Base-by-base conservation (phyloP, 2,113 vertebrate genomes). In the Grantiella picta region DNA sequence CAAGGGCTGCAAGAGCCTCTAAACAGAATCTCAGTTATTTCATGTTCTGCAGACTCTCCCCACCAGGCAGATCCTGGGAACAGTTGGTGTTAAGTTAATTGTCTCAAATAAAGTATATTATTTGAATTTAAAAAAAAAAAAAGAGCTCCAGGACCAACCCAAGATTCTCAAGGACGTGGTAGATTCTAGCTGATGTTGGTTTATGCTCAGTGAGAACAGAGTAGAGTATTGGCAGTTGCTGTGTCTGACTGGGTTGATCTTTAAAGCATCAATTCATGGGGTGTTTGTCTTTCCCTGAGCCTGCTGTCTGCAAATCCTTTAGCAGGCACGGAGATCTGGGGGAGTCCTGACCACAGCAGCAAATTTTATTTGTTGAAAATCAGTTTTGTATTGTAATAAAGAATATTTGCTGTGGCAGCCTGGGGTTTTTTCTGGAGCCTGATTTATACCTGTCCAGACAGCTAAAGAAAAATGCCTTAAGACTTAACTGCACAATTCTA, bases 351-450 rank as follows among this genome's bases (percentile, higher is more conserved):
- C 95, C 91, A 94, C 92, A 94, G 86, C 86, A 94, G 83, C 95
- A 21, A 80, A 52, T 95, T 94, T 91, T 93, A 94, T 92, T 95
- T 89, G 91, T 73, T 78, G 83, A 84, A 94, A 94, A 94, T 92
- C 91, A 89, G 69, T 94, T 94, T 95, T 91, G 72, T 86, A 81
- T 89, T 92, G 89, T 92, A 92, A 96, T 94, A 93, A 95, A 89
- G 83, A 75, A 60, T 77, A 94, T 94, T 91, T 92, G 72, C 83
- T 84, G 42, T 91, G 91, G 91, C 91, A 97, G 95, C 72, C 69
- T 23, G 29, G 3, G 10, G 1, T 56, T 69, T 45, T 68, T 45
- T 31, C 49, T 50, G 44, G 25, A 60, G 77, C 22, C 86, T 91
- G 96, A 89, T 96, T 92, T 94, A 91, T 93, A 91, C 86, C 83